Base-by-base conservation (phyloP, 1,140 invertebrate species). In the Sycophaga agraensis region DNA sequence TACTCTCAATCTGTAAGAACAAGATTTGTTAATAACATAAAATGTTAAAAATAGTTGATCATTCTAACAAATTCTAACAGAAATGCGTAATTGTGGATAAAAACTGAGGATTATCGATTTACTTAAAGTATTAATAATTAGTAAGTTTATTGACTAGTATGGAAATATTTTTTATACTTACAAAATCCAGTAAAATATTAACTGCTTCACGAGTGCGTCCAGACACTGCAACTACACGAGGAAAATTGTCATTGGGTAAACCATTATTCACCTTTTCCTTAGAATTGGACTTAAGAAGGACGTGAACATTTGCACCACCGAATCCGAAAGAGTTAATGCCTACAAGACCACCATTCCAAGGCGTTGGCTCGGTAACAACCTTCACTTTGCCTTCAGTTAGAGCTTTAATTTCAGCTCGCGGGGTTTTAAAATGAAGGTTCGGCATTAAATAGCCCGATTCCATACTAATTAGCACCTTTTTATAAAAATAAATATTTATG, bases 201-300 rank as follows among this genome's bases (percentile, higher is more conserved):
- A 96, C 84, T 3, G 89, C 87, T 58, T 93, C 84, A 70, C 90
- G 84, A 26, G 88, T 91, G 63, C 91, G 82, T 17, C 88, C 88
- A 59, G 86, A 87, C 35, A 83, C 82, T 2, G 80, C 75, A 2
- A 89, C 82, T n/a, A 93, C 68, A 63, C 88, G 76, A 1, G 86
- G 87, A n/a, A 87, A 55, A 59, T 82, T 72, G 56, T 86, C 83
- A 4, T 72, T 62, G 0, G 84, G 82, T 7, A 69, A 53, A 8
- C 81, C 82, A 12, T 74, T 64, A 55, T 85, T 83, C 1, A 79
- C 54, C 68, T 87, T 87, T 19, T 73, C 67, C 59, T 85, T 87
- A 0, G 70, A 5, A 69, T 84, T 76, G 2, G 77, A 81, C 74
- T 81, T 83, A 0, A 94, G 68, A 8, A 94, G 68, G 19, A 87